Percentiles rank a stretch among this genome's conserved stretches.
These are phyloP conservation scores for Entomobrya multifasciata DNA, from an alignment of 2,888 invertebrate genomes.

Conservation along the genomic window DNA sequence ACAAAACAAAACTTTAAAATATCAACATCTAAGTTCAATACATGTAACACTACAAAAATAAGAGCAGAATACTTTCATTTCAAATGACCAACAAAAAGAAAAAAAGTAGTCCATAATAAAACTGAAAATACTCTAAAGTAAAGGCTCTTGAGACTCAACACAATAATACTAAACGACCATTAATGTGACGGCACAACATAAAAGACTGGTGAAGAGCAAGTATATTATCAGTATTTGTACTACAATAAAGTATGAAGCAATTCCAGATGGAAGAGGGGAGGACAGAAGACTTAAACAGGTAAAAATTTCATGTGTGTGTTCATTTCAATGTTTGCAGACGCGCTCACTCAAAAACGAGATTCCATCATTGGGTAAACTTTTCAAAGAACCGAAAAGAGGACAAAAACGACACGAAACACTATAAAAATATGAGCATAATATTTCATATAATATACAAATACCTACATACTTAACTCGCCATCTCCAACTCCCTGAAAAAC, in stretches of 20 bases:
- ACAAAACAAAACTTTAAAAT: no score
- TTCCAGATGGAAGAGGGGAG: conserved; percentile 27
- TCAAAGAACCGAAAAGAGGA: conserved; percentile 39
- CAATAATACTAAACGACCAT: conserved; percentile 62
- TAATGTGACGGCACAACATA: conserved; percentile 74
- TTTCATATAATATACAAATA: neutral
- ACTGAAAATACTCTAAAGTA: conserved; percentile 41
- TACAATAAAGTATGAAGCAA: conserved; percentile 52
- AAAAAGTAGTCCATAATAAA: neutral
- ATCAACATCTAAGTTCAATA: no score
- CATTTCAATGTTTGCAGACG: conserved; percentile 38
- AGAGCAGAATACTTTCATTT: no score
- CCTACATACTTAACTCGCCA: neutral
- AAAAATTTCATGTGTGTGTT: conserved; percentile 47
- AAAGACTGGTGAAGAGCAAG: conserved; percentile 46
- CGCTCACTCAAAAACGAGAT: conserved; percentile 35
- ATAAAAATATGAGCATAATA: neutral
- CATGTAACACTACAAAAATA: no score
- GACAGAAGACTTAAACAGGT: conserved; percentile 1
- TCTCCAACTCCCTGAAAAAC: neutral
- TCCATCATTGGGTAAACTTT: conserved; percentile 61
- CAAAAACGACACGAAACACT: neutral
- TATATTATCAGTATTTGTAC: neutral
- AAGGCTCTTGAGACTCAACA: conserved; percentile 52
- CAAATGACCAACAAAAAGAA: conserved; percentile 24